These are phyloP conservation scores for Temnothorax rugatulus DNA, from an alignment of 2,888 invertebrate genomes.

Conservation along the genomic window DNA sequence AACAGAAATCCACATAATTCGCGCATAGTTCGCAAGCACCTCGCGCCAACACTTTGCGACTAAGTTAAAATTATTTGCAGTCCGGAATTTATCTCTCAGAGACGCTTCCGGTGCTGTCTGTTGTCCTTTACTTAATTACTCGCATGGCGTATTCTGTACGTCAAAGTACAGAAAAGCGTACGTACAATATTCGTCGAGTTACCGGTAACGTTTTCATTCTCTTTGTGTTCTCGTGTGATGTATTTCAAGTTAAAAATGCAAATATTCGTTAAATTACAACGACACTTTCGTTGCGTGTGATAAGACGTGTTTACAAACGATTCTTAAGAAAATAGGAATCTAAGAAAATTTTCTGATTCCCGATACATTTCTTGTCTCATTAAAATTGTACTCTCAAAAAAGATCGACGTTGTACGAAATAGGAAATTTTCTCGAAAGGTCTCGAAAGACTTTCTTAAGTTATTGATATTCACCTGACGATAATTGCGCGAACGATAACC, in stretches of 20 bases:
- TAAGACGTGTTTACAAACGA: background rate
- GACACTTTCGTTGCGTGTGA: background rate
- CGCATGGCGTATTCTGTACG: too few species aligned
- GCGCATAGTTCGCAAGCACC: constrained; percentile 25
- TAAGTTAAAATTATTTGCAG: constrained; percentile 24
- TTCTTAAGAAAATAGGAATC: background rate
- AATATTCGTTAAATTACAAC: background rate
- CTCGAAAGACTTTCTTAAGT: background rate
- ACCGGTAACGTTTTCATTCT: background rate
- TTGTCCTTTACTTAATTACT: constrained; percentile 6
- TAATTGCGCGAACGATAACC: background rate
- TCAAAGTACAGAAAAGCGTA: background rate
- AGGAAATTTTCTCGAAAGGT: background rate
- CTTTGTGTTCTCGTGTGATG: background rate
- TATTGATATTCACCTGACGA: background rate
- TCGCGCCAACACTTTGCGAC: background rate
- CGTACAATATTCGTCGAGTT: background rate
- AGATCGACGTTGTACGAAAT: background rate
- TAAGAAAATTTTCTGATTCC: background rate
- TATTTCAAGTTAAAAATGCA: background rate
- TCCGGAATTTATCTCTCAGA: background rate
- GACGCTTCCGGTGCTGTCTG: too few species aligned
- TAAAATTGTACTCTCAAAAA: background rate
- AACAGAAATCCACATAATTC: constrained; percentile 26
- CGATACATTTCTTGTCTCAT: background rate